Evolutionary conservation across 2,113 vertebrate genomes (phyloP).

Genomic region (Alectura lathami): DNA sequence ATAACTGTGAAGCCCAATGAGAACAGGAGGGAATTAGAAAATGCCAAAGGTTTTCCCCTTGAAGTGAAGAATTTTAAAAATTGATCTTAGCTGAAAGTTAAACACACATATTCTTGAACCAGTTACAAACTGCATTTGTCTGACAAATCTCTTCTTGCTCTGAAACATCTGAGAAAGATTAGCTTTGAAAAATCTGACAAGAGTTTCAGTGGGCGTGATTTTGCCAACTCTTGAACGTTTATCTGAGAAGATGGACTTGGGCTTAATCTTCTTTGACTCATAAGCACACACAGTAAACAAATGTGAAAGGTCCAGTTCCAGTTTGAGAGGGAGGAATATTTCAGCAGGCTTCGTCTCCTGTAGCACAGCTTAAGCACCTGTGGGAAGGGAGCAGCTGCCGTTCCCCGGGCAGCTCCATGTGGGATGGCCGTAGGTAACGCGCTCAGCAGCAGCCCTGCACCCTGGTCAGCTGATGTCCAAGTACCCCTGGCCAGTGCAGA

Average conservation of each 20-base stretch:
- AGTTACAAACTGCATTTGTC: background rate
- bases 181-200: background rate
- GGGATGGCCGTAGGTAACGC: fast-evolving
- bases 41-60: background rate
- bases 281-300: background rate
- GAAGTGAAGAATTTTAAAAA: background rate
- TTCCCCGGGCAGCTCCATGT: background rate
- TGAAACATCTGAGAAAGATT: background rate
- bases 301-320: background rate
- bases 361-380: background rate
- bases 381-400: background rate
- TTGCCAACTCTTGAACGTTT: background rate
- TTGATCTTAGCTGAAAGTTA: background rate
- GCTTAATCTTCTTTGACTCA: background rate
- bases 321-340: background rate
- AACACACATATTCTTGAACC: background rate
- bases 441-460: fast-evolving
- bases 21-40: background rate
- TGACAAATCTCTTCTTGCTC: background rate
- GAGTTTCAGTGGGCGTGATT: background rate
- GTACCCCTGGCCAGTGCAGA: fast-evolving
- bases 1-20: background rate
- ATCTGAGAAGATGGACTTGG: background rate
- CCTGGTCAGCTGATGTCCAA: fast-evolving
- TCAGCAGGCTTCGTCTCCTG: background rate